Evolutionary conservation across 2,797 vertebrate species (phyloP), one percentile per base, ranked within the genome.

Genomic region (Holocentrus rufus): DNA sequence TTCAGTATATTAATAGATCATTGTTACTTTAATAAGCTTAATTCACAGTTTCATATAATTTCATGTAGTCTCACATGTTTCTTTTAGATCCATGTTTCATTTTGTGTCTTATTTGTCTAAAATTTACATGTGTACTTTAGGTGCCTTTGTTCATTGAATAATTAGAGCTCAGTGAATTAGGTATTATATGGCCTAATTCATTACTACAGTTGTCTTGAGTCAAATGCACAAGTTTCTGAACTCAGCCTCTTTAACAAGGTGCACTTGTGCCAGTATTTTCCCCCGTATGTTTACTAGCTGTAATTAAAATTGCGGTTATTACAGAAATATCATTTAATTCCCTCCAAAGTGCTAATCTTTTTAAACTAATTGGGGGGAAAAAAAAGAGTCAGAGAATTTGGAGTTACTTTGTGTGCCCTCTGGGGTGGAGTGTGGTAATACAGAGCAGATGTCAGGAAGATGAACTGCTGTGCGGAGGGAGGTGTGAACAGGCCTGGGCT

Each of bases 351-450:
- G 25, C 22, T 2, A 6, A 6, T 1, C 7, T 42, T 65, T 52
- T 53, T n/a, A 22, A 62, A 13, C 9, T 77, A 82, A 78, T 65
- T 49, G 71, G 61, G n/a, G 4, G 61, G n/a, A 2, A 39, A 8
- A 18, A 5, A 27, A 25, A 70, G 18, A 18, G 7, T 18, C 10
- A 22, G 18, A 65, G 11, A 30, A 54, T 54, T 17, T 54, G 23
- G 10, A 46, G 31, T 4, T 17, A 4, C 25, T 39, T 69, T 34
- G 5, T 54, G 3, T 25, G 23, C 25, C 23, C 30, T 64, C 5
- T 11, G 56, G 56, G 50, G 36, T 50, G 30, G 4, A 54, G 66
- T 39, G 56, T 0, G 0, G 9, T 31, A 17, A 17, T 17, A 46
- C 14, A 46, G 42, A 53, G 20, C 31, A 57, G 50, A 53, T n/a